Evolutionary conservation across 92 coral and sea anemone species (phyloP).

Genomic region (Phenganax stokvisi): DNA sequence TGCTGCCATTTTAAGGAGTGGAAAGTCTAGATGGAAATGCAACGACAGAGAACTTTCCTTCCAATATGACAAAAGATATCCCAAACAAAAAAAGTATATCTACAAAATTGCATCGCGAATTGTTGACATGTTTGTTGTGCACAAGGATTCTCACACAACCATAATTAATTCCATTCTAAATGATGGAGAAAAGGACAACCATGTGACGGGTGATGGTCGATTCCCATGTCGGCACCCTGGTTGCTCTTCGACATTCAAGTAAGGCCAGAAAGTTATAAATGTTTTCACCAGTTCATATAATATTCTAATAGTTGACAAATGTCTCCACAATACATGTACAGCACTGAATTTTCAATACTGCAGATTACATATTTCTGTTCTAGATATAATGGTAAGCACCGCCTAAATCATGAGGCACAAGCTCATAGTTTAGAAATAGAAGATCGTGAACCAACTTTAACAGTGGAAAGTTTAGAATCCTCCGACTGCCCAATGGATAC

Average conservation of each 20-base stretch:
- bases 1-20: conserved; percentile 38
- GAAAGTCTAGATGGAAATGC: conserved; percentile 23
- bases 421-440: conserved; percentile 14
- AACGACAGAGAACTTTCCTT: conserved; percentile 17
- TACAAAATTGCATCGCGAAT: conserved; percentile 25
- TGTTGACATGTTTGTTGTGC: conserved; percentile 30
- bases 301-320: too few relatives aligned
- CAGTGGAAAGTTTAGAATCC: too few relatives aligned
- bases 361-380: background rate
- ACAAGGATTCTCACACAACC: conserved; percentile 15
- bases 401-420: conserved; percentile 28
- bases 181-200: conserved; percentile 20
- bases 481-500: background rate
- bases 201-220: conserved; percentile 47
- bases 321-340: background rate
- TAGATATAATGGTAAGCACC: conserved; percentile 1
- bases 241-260: conserved; percentile 40
- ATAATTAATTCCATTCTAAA: conserved; percentile 32
- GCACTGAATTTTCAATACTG: background rate
- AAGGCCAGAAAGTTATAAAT: background rate
- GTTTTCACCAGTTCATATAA: too few relatives aligned
- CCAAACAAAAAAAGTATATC: conserved; percentile 8
- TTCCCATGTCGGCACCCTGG: conserved; percentile 37
- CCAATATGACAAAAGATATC: conserved; percentile 25
- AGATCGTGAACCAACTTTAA: conserved; percentile 8